Evolutionary conservation across 2,797 vertebrate species (phyloP), one percentile per base, ranked within the genome.

Genomic region (Acomys russatus): DNA sequence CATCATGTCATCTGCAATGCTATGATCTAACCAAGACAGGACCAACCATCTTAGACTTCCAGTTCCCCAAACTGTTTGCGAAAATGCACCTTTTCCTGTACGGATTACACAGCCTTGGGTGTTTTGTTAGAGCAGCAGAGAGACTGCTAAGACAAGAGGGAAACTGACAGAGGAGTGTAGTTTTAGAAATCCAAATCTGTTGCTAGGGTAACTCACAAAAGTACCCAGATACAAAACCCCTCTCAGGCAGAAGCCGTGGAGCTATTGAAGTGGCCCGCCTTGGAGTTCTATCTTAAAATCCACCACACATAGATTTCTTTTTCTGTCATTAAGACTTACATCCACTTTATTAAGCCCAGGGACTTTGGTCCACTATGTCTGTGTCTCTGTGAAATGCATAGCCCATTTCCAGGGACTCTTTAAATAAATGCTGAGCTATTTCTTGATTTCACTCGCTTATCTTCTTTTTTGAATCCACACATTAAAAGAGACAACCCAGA

Each of bases 341-440:
- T 70, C n/a, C 85, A 76, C 70, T 66, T 73, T 80, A 44, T 35
- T 11, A 89, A 9, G 9, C 63, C 51, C 63, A 63, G 63, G 80
- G 6, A 49, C 85, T 78, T 73, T 33, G 82, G 28, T 59, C 30
- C 63, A 76, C 49, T 1, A 1, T 68, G 14, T 59, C 35, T 6
- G 6, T 83, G 33, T 82, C 68, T 68, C 71, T 73, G 9, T 76
- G 71, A 25, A 61, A 9, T 79, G 66, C 20, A 49, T 2, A 56
- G 18, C 77, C 28, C 38, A 84, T 91, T 90, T 63, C 64, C 33
- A 85, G 84, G 77, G 93, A 92, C 90, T 90, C 59, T 79, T 61
- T 94, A 93, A 92, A 84, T 95, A 93, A 92, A 30, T 73, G 35
- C 90, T 85, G 33, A 92, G 61, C 93, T 94, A 93, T 70, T 90